These are phyloP conservation scores for Caenorhabditis panamensis DNA, from an alignment of 2,888 invertebrate species.

Conservation along the genomic window DNA sequence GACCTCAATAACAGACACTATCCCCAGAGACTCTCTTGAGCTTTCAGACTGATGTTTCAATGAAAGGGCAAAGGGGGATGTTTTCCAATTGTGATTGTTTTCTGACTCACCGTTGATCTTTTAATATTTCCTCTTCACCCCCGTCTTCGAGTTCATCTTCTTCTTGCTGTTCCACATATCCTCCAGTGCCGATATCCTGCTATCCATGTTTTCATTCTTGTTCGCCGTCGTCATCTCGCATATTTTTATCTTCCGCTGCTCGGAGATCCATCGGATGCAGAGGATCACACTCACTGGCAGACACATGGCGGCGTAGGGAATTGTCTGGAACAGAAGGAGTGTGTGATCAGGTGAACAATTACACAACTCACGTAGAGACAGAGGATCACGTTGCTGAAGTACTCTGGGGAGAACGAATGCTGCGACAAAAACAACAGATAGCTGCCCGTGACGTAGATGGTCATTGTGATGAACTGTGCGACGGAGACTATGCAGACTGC, in stretches of 20 bases:
- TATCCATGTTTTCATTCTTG: constrained; percentile 12
- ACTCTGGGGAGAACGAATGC: constrained; percentile 4
- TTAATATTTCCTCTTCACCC: constrained; percentile 1
- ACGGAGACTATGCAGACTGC: constrained; percentile 39
- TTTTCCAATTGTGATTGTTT: neutral
- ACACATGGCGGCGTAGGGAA: constrained; percentile 34
- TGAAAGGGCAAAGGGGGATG: too few relatives aligned
- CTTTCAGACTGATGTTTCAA: too few relatives aligned
- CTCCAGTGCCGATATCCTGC: constrained; percentile 16
- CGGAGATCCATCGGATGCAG: constrained; percentile 35
- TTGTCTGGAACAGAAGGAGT: constrained; percentile 26
- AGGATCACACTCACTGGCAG: constrained; percentile 34
- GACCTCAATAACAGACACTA: too few relatives aligned
- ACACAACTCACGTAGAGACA: constrained; percentile 25
- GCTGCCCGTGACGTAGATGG: constrained; percentile 24
- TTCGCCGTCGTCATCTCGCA: constrained; percentile 23
- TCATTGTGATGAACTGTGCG: constrained; percentile 32
- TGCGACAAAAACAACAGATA: constrained; percentile 4
- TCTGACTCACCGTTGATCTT: neutral
- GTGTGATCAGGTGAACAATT: neutral
- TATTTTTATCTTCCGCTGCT: constrained; percentile 30
- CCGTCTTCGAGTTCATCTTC: neutral
- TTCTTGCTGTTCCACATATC: constrained; percentile 37
- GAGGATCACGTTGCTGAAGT: constrained; percentile 36
- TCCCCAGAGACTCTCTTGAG: too few relatives aligned